Evolutionary conservation across 1,140 invertebrate species (phyloP).

Genomic region (Stenopsyche tienmushanensis): DNA sequence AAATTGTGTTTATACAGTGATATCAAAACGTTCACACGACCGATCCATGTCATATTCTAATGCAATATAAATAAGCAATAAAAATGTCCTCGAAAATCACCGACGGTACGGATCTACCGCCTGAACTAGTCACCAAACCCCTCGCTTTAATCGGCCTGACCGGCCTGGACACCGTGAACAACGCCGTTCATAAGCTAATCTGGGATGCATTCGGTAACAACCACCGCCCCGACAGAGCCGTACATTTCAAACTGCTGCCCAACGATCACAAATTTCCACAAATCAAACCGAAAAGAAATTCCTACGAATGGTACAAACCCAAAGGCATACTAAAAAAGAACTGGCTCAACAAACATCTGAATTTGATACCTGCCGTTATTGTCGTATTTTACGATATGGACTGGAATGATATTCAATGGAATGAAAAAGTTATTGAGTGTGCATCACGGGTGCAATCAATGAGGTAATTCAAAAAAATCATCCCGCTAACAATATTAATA

Average conservation of each 20-base stretch:
- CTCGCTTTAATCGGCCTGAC: conserved; percentile 81
- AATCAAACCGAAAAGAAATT: conserved; percentile 86
- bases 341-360: conserved; percentile 94
- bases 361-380: conserved; percentile 86
- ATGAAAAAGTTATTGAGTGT: conserved; percentile 92
- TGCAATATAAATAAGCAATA: background rate
- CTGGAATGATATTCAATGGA: conserved; percentile 93
- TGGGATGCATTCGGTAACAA: conserved; percentile 91
- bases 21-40: too few species aligned
- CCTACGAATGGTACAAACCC: conserved; percentile 94
- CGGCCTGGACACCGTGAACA: conserved; percentile 81
- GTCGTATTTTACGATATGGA: conserved; percentile 96
- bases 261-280: conserved; percentile 84
- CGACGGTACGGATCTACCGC: conserved; percentile 67
- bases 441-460: conserved; percentile 85
- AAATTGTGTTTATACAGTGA: background rate
- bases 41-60: too few species aligned
- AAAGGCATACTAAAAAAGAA: conserved; percentile 94
- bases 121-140: conserved; percentile 76
- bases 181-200: conserved; percentile 84
- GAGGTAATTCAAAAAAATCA: conserved; percentile 47
- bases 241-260: conserved; percentile 80
- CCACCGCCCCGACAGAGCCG: conserved; percentile 74
- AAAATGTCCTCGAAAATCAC: conserved; percentile 52
- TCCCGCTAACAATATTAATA: background rate